Evolutionary conservation across 2,888 invertebrate genomes (phyloP).

Genomic region (Fragum fragum): DNA sequence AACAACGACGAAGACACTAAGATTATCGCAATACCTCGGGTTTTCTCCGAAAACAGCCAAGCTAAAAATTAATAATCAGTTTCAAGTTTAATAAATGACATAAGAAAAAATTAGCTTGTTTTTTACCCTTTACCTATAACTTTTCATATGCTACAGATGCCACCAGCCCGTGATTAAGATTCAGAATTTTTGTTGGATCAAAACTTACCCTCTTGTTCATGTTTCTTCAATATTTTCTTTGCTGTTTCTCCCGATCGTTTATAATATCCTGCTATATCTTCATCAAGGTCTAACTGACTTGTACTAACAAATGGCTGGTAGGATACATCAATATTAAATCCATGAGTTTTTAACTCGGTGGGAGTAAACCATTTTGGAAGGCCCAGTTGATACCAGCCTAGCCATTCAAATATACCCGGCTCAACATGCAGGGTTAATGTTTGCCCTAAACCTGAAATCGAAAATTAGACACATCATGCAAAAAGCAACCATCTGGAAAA

Average conservation of each 20-base stretch:
- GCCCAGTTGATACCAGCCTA: constrained; percentile 92
- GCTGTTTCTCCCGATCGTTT: constrained; percentile 89
- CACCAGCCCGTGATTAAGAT: no score
- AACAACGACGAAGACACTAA: no score
- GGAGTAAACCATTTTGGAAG: constrained; percentile 85
- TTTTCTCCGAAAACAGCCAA: no score
- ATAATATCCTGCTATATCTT: constrained; percentile 91
- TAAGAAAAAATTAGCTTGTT: no score
- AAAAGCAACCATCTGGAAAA: no score
- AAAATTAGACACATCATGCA: no score
- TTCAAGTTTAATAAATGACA: no score
- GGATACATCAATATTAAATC: constrained; percentile 92
- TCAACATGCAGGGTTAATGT: constrained; percentile 89
- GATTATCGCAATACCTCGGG: no score
- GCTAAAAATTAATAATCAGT: no score
- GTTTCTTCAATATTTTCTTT: constrained; percentile 89
- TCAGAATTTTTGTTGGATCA: no score
- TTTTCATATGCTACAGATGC: no score
- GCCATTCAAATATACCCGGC: constrained; percentile 97
- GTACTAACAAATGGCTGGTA: constrained; percentile 89
- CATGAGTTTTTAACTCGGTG: constrained; percentile 91
- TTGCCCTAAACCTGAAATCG: constrained; percentile 51
- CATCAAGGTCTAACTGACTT: constrained; percentile 87
- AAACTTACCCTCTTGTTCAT: constrained; percentile 87
- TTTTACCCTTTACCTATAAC: no score